Base-by-base conservation (phyloP, 2,113 vertebrate genomes). In the Neodontobutis hainanensis region DNA sequence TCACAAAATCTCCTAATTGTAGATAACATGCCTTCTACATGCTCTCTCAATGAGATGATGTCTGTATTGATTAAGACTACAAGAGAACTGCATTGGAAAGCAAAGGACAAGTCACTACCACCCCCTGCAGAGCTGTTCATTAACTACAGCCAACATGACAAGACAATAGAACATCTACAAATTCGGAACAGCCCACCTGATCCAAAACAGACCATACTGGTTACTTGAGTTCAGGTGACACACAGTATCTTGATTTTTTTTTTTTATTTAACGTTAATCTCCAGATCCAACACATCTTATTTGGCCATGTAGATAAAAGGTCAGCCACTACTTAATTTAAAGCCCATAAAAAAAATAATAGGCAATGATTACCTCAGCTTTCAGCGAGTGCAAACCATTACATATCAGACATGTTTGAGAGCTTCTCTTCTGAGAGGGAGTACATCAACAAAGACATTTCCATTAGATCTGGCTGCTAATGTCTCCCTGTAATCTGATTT, bases 401-500 rank as follows among this genome's bases (percentile, higher is more conserved):
- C 0, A 32, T 10, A 40, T 8, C 5, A 8, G 10, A 27, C 49
- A 51, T 9, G 16, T 34, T 53, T 6, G 27, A 53, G 51, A 53
- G 27, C 12, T 53, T 53, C 27, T 53, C 27, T 40, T 46, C 62
- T 45, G 63, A 53, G 55, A 72, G 12, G 5, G 48, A 65, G 62
- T 62, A 47, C 60, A 50, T 59, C 4, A 62, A 52, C 15, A 67
- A 69, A 80, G 68, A 81, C 58, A 68, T 82, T 85, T 85, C 84
- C 84, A 85, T 86, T 86, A 73, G 40, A 70, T 68, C 71, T 68
- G 69, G 80, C 70, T 76, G 77, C 73, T 85, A 11, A 48, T 77
- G 71, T 86, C 78, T 75, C 70, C 36, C 50, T 58, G 61, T 87
- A 88, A 89, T 88, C 79, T 86, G 68, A 86, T 88, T 89, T 84